Evolutionary conservation across 2,113 vertebrate species (phyloP).

Genomic region (Ceyx margarethae): DNA sequence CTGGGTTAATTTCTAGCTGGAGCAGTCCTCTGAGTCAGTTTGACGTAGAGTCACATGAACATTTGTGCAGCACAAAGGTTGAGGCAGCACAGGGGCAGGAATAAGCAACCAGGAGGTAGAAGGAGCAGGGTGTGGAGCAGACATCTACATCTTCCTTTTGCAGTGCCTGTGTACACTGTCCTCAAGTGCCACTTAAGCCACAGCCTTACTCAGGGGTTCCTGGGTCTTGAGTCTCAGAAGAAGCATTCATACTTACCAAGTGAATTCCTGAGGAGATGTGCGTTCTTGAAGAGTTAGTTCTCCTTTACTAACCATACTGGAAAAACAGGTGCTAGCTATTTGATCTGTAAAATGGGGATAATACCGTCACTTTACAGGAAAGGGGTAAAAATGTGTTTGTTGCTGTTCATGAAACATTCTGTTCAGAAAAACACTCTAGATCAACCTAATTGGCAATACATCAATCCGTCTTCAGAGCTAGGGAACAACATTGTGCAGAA

Average conservation of each 20-base stretch:
- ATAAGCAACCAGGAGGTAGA: not conserved
- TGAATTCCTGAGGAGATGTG: not conserved
- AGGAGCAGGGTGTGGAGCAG: not conserved
- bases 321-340: not conserved
- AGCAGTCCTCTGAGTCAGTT: not conserved
- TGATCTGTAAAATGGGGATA: not conserved
- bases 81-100: not conserved
- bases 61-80: not conserved
- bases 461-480: not conserved
- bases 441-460: not conserved
- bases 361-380: not conserved
- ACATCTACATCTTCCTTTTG: not conserved
- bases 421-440: not conserved
- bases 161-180: not conserved
- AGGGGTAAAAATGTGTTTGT: not conserved
- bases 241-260: not conserved
- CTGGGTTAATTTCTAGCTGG: not conserved
- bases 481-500: not conserved
- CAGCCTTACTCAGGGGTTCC: not conserved
- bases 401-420: not conserved
- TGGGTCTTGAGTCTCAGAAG: not conserved
- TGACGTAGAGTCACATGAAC: rapidly evolving
- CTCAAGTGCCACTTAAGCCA: not conserved
- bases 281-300: not conserved
- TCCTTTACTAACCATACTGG: not conserved